Conservation (phyloP, 2,113 vertebrate species). For the Sorex fumeus region DNA sequence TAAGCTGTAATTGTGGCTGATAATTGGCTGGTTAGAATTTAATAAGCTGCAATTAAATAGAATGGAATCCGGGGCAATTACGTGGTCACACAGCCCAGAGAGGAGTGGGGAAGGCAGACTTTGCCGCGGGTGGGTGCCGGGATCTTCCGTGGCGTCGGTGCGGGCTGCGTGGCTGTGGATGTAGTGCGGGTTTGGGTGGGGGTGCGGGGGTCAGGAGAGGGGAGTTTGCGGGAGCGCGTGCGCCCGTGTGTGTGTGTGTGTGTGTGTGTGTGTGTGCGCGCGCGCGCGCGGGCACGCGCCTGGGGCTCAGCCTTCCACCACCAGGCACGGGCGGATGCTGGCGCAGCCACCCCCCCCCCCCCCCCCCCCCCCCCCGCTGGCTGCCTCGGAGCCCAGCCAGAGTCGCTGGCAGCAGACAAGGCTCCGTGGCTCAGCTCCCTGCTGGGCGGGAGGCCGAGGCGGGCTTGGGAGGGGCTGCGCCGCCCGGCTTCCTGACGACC, state of each 20-base stretch:
- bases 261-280: too few species aligned
- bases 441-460: background rate
- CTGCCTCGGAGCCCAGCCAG: background rate
- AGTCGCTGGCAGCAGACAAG: background rate
- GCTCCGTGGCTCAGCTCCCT: background rate
- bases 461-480: background rate
- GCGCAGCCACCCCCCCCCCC: too few species aligned
- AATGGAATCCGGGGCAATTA: slow-evolving; percentile 92
- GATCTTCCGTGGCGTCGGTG: background rate
- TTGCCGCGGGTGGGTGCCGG: slow-evolving; percentile 31
- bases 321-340: too few species aligned
- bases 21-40: slow-evolving; percentile 95
- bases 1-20: slow-evolving; percentile 94
- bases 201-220: too few species aligned
- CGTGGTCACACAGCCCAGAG: slow-evolving; percentile 83
- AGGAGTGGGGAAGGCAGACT: slow-evolving; percentile 49
- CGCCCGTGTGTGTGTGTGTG: too few species aligned
- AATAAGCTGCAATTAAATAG: slow-evolving; percentile 94
- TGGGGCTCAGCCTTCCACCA: too few species aligned
- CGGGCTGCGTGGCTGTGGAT: background rate
- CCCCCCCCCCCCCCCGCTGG: too few species aligned
- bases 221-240: too few species aligned
- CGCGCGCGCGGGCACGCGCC: too few species aligned
- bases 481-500: slow-evolving; percentile 7
- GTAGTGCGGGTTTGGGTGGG: too few species aligned